phyloP scores from a whole-genome alignment of 1,140 invertebrate genomes.

The Agrypnia vestita region DNA sequence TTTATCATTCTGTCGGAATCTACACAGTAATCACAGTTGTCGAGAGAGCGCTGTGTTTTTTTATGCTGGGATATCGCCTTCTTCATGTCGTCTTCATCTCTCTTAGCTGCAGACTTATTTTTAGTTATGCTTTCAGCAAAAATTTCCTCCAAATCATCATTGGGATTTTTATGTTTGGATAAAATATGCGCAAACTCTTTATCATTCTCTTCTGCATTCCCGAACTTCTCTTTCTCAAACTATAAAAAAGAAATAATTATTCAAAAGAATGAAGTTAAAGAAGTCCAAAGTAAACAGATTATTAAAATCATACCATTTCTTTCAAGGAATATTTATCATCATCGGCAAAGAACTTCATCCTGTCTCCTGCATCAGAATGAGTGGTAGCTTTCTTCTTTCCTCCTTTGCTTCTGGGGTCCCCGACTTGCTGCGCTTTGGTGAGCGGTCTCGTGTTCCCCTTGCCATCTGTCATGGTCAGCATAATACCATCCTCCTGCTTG shows the following conservation, averaged over 20 bases:
- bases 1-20: constrained; percentile 87
- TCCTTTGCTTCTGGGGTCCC: constrained; percentile 68
- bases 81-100: constrained; percentile 77
- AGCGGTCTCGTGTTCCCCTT: constrained; percentile 78
- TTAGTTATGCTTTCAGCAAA: constrained; percentile 84
- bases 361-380: constrained; percentile 80
- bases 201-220: constrained; percentile 86
- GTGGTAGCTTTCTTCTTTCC: constrained; percentile 80
- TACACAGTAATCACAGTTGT: constrained; percentile 88
- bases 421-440: constrained; percentile 64
- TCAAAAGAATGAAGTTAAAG: constrained; percentile 21
- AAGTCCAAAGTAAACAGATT: not conserved
- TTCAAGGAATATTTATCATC: constrained; percentile 91
- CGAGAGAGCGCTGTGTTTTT: constrained; percentile 79
- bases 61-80: constrained; percentile 84
- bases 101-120: constrained; percentile 76
- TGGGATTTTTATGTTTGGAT: constrained; percentile 78
- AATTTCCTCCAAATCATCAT: constrained; percentile 90
- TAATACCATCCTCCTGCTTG: constrained; percentile 73
- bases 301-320: constrained; percentile 80
- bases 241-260: constrained; percentile 68
- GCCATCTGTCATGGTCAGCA: constrained; percentile 82
- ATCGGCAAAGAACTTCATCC: constrained; percentile 90
- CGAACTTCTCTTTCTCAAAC: constrained; percentile 93
- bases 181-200: constrained; percentile 85